phyloP scores from a whole-genome alignment of 2,113 vertebrate species.

The Mungos mungo region DNA sequence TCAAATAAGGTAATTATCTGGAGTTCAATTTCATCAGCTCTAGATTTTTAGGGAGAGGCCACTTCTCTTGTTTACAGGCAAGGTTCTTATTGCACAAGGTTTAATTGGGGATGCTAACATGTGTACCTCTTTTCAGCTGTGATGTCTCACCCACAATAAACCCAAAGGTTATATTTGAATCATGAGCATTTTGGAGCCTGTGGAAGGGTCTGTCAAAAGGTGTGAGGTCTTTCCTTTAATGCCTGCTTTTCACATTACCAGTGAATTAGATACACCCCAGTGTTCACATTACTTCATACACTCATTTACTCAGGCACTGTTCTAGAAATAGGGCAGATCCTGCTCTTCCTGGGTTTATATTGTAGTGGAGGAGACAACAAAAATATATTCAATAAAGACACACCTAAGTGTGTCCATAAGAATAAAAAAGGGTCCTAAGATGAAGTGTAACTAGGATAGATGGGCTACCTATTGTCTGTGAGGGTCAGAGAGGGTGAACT shows the following conservation, averaged over 20 bases:
- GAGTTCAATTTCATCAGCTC: neutral
- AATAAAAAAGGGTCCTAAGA: neutral
- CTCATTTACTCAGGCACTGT: neutral
- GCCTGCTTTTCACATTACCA: neutral
- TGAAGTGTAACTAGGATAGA: neutral
- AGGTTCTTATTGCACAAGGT: slow-evolving; percentile 55
- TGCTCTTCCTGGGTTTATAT: neutral
- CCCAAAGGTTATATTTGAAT: neutral
- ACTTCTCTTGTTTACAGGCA: slow-evolving; percentile 59
- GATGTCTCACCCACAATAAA: neutral
- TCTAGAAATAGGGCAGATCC: neutral
- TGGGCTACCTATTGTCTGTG: neutral
- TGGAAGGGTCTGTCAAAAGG: neutral
- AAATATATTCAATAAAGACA: neutral
- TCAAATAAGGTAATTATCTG: slow-evolving; percentile 49
- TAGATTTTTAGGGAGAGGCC: slow-evolving; percentile 64
- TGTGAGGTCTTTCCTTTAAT: neutral
- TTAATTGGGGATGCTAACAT: slow-evolving; percentile 52
- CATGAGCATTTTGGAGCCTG: neutral
- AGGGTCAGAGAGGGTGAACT: neutral
- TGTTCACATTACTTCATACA: neutral
- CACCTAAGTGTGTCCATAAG: neutral
- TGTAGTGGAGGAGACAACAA: neutral
- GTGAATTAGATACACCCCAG: neutral
- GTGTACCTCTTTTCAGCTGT: neutral